phyloP scores from a whole-genome alignment of 2,113 vertebrate species.

The Callocephalon fimbriatum region DNA sequence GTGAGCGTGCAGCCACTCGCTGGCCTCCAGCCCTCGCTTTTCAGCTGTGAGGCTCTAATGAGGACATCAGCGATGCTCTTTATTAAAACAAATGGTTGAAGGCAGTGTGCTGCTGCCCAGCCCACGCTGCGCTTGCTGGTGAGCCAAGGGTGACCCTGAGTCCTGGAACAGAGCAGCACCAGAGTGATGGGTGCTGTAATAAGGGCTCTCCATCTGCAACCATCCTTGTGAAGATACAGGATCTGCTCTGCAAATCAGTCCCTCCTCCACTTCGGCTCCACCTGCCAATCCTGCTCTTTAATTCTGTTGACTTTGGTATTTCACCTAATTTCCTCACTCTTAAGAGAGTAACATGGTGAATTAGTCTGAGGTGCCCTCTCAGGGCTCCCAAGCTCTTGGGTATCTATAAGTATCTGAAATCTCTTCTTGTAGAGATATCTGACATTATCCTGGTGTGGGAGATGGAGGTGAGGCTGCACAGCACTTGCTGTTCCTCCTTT shows the following conservation, averaged over 20 bases:
- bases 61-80: background rate
- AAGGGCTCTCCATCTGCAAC: background rate
- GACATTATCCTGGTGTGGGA: fast-evolving
- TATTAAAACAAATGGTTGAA: background rate
- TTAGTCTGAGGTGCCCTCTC: background rate
- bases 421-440: background rate
- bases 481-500: background rate
- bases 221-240: fast-evolving
- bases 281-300: background rate
- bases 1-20: background rate
- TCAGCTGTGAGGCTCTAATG: background rate
- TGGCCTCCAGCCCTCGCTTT: background rate
- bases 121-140: fast-evolving
- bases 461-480: background rate
- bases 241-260: background rate
- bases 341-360: fast-evolving
- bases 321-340: background rate
- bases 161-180: fast-evolving
- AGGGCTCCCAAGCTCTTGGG: fast-evolving
- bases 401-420: background rate
- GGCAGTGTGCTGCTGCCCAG: background rate
- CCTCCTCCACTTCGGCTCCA: background rate
- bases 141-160: fast-evolving
- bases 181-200: fast-evolving
- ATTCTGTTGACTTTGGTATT: background rate